phyloP scores from a whole-genome alignment of 2,888 invertebrate genomes.

The Clistopyga incitator region DNA sequence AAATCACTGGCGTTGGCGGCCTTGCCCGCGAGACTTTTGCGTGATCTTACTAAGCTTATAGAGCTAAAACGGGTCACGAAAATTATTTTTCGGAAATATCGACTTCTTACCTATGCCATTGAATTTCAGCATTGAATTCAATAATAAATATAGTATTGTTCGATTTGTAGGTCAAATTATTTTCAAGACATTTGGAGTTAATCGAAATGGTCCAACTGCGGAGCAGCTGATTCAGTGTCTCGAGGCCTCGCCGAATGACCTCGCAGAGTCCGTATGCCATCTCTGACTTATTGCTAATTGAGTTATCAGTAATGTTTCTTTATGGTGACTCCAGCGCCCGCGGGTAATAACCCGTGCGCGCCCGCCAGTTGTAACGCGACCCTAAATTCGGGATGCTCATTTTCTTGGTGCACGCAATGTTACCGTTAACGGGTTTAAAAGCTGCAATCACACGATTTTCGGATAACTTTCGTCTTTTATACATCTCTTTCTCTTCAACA shows the following conservation, averaged over 20 bases:
- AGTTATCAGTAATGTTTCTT: slow-evolving; percentile 66
- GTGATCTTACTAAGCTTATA: too few species aligned
- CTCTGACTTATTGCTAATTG: slow-evolving; percentile 67
- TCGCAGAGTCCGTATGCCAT: slow-evolving; percentile 18
- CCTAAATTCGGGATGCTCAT: slow-evolving; percentile 66
- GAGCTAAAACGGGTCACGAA: too few species aligned
- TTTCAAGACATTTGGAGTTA: slow-evolving; percentile 27
- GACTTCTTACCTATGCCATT: too few species aligned
- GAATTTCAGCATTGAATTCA: neutral
- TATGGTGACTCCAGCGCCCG: slow-evolving; percentile 42
- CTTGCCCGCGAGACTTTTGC: too few species aligned
- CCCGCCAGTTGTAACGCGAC: slow-evolving; percentile 51
- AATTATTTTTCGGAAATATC: too few species aligned
- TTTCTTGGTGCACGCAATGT: slow-evolving; percentile 62
- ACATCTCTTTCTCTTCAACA: neutral
- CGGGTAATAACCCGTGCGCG: slow-evolving; percentile 46
- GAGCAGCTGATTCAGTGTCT: slow-evolving; percentile 38
- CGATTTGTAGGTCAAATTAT: slow-evolving; percentile 17
- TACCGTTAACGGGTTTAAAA: slow-evolving; percentile 58
- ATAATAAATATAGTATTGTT: slow-evolving; percentile 12
- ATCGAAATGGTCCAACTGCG: slow-evolving; percentile 19
- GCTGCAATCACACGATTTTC: slow-evolving; percentile 8
- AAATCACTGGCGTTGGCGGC: neutral
- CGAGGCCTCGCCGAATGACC: slow-evolving; percentile 29
- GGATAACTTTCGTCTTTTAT: neutral